Evolutionary conservation across 2,797 vertebrate species (phyloP).

Genomic region (Coregonus sp.): DNA sequence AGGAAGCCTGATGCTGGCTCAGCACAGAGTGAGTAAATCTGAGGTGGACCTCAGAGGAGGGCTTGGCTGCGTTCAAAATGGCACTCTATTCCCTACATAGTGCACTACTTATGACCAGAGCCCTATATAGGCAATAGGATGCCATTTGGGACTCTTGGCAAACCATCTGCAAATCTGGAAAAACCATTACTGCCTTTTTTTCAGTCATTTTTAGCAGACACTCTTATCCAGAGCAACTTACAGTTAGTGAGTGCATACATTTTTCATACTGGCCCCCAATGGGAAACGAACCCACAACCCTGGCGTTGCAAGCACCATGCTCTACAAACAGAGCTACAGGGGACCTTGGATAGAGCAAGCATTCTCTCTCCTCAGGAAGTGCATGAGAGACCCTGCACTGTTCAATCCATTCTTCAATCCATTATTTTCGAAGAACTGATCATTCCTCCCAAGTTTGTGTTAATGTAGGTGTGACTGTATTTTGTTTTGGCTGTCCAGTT

Average conservation of each 20-base stretch:
- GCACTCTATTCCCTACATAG: not conserved
- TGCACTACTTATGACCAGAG: not conserved
- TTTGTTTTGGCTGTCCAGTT: conserved; percentile 11
- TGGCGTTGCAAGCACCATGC: too few species aligned
- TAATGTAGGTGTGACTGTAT: conserved; percentile 4
- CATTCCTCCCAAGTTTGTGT: not conserved
- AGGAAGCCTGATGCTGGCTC: conserved; percentile 32
- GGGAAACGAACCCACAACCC: too few species aligned
- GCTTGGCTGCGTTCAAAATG: conserved; percentile 21
- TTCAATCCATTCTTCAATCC: conserved; percentile 14
- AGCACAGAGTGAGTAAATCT: conserved; percentile 49
- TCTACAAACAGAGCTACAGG: too few species aligned
- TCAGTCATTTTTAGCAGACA: too few species aligned
- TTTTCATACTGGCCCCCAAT: too few species aligned
- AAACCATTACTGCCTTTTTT: conserved; percentile 54
- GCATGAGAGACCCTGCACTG: conserved; percentile 34
- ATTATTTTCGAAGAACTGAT: not conserved
- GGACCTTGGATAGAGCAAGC: conserved; percentile 38
- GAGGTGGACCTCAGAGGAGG: conserved; percentile 53
- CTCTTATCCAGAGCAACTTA: too few species aligned
- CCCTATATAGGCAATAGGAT: not conserved
- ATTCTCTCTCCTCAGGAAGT: conserved; percentile 50
- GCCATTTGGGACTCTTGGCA: conserved; percentile 10
- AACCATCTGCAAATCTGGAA: conserved; percentile 64
- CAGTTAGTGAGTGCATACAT: too few species aligned